Conservation (phyloP, 2,797 vertebrate genomes). For the Semaprochilodus insignis region DNA sequence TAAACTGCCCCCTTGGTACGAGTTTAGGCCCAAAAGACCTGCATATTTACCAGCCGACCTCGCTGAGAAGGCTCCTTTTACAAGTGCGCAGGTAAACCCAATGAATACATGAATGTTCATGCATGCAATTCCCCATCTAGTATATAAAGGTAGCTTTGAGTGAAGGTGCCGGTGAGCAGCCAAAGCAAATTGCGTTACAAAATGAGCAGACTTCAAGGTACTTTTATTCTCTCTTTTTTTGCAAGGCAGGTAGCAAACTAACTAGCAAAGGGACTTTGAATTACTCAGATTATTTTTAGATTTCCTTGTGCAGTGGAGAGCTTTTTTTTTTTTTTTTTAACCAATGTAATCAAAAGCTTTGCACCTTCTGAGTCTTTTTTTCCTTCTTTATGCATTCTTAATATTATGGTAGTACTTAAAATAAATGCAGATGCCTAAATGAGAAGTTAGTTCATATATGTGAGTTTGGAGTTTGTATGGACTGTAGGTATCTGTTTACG, state of each 20-base stretch:
- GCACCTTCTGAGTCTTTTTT: background rate
- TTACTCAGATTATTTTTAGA: slow-evolving; percentile 1
- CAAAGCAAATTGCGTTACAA: slow-evolving; percentile 48
- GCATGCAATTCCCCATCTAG: slow-evolving; percentile 60
- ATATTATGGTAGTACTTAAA: background rate
- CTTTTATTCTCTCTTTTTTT: background rate
- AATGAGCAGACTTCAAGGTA: slow-evolving; percentile 71
- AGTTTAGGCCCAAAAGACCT: slow-evolving; percentile 31
- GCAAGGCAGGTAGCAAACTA: background rate
- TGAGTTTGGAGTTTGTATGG: background rate
- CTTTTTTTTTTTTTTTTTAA: background rate
- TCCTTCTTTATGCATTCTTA: background rate
- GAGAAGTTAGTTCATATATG: background rate
- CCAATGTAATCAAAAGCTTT: background rate
- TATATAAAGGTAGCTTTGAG: slow-evolving; percentile 66
- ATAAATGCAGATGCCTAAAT: background rate
- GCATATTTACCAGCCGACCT: slow-evolving; percentile 56
- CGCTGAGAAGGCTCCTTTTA: slow-evolving; percentile 57
- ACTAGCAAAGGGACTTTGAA: slow-evolving; percentile 3
- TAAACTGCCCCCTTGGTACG: background rate
- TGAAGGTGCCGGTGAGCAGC: slow-evolving; percentile 17
- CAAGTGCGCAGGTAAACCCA: slow-evolving; percentile 58
- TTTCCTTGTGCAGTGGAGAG: background rate
- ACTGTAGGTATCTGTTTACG: too few relatives aligned
- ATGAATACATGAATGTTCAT: slow-evolving; percentile 54